A percentile compares a stretch with the other conserved stretches of the same genome.
Evolutionary conservation across 92 coral and sea anemone species (phyloP).

Genomic region (Montipora capitata): DNA sequence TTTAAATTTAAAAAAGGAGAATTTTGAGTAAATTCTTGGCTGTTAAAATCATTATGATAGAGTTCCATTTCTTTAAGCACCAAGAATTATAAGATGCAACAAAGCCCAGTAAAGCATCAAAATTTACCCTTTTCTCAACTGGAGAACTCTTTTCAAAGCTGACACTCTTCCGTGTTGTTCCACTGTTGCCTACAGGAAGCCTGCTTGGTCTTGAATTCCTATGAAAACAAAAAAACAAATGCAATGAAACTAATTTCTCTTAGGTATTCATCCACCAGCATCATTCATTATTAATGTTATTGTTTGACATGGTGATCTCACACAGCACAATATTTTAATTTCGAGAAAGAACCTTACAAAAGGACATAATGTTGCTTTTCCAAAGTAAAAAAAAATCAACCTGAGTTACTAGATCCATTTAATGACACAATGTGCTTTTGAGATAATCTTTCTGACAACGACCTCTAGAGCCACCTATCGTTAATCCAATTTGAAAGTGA

Average conservation of each 20-base stretch:
- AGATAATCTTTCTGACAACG: neutral
- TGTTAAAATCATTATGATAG: too few relatives aligned
- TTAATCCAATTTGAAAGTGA: neutral
- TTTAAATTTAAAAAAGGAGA: too few relatives aligned
- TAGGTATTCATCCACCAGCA: neutral
- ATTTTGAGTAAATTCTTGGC: too few relatives aligned
- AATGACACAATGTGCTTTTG: neutral
- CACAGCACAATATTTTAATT: neutral
- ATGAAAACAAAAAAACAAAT: neutral
- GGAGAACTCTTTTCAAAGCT: slow-evolving; percentile 39
- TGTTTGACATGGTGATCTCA: neutral
- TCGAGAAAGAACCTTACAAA: neutral
- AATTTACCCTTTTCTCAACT: slow-evolving; percentile 24
- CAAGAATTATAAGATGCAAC: too few relatives aligned
- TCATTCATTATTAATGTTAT: neutral
- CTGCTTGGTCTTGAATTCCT: slow-evolving; percentile 15
- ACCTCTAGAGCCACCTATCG: neutral
- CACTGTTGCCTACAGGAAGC: slow-evolving; percentile 4
- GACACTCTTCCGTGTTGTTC: slow-evolving; percentile 6
- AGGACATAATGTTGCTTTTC: neutral
- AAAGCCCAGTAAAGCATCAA: too few relatives aligned
- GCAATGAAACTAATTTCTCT: neutral
- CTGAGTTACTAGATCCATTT: neutral
- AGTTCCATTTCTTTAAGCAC: too few relatives aligned
- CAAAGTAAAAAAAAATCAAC: neutral